Percentiles rank a stretch among this genome's conserved stretches.
These are phyloP conservation scores for Gymnobelideus leadbeateri DNA, from an alignment of 2,113 vertebrate genomes.

Conservation along the genomic window DNA sequence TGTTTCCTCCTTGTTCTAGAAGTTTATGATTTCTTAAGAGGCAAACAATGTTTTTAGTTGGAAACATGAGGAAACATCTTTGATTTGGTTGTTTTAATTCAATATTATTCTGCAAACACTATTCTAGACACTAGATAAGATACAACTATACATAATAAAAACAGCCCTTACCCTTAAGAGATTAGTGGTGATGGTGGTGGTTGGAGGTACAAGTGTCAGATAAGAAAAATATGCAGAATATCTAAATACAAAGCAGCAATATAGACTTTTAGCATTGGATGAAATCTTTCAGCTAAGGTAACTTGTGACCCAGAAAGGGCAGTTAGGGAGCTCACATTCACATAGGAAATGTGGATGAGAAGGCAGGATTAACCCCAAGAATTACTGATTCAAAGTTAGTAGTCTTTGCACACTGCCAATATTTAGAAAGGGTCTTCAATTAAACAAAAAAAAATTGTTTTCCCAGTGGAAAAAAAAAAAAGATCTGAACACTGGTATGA, in stretches of 20 bases:
- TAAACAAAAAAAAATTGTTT: not conserved
- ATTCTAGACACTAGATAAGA: too few species aligned
- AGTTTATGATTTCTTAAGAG: not conserved
- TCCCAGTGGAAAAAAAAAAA: not conserved
- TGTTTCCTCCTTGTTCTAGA: not conserved
- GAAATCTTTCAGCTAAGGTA: conserved; percentile 2
- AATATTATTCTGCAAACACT: too few species aligned
- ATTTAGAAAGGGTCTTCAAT: too few species aligned
- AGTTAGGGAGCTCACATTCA: not conserved
- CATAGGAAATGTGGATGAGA: not conserved
- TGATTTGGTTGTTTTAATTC: not conserved
- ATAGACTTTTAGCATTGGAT: not conserved
- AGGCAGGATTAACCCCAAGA: not conserved
- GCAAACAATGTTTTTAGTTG: not conserved
- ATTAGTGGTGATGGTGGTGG: not conserved
- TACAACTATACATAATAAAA: too few species aligned
- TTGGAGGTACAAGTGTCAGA: not conserved
- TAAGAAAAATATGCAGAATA: not conserved
- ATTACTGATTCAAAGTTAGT: not conserved
- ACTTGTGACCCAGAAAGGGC: not conserved
- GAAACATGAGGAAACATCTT: not conserved
- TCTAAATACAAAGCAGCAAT: not conserved
- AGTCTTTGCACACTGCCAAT: not conserved
- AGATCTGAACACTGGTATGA: not conserved
- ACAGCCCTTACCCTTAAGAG: too few species aligned